These are phyloP conservation scores for Tenebrosternarchus preto DNA, from an alignment of 2,113 vertebrate genomes.

Conservation along the genomic window DNA sequence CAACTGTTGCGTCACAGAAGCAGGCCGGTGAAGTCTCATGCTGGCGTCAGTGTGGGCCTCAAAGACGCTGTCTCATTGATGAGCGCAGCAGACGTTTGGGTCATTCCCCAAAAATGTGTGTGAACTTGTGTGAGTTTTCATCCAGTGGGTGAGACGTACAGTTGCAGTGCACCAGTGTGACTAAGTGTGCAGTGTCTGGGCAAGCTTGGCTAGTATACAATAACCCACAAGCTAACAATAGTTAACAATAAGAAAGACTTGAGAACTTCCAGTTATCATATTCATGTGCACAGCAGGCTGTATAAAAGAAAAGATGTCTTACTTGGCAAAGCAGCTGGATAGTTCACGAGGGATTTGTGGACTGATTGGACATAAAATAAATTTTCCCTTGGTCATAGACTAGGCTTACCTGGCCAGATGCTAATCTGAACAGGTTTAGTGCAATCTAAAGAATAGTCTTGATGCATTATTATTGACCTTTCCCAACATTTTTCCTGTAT, in stretches of 20 bases:
- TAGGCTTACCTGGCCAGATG: neutral
- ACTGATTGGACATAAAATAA: neutral
- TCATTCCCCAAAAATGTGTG: constrained; percentile 48
- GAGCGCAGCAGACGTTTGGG: constrained; percentile 36
- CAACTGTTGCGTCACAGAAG: constrained; percentile 32
- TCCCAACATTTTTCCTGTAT: neutral
- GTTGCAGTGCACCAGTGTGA: constrained; percentile 21
- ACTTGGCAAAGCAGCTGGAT: neutral
- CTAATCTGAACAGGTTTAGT: constrained; percentile 4
- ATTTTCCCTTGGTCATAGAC: neutral
- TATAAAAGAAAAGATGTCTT: neutral
- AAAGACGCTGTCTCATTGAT: constrained; percentile 28
- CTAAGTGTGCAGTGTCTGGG: constrained; percentile 27
- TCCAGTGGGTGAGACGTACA: constrained; percentile 22
- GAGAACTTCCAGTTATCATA: neutral
- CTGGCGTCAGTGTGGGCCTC: constrained; percentile 36
- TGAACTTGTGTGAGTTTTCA: constrained; percentile 26
- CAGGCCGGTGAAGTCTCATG: constrained; percentile 23
- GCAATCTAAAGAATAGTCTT: neutral
- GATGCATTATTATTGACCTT: too few species aligned
- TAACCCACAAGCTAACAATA: neutral
- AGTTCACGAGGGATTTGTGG: neutral
- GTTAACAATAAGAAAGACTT: neutral
- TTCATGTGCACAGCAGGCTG: neutral
- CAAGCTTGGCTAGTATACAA: neutral